Evolutionary conservation across 2,113 vertebrate species (phyloP), one percentile per base, ranked within the genome.

Genomic region (Cynopterus brachyotis): DNA sequence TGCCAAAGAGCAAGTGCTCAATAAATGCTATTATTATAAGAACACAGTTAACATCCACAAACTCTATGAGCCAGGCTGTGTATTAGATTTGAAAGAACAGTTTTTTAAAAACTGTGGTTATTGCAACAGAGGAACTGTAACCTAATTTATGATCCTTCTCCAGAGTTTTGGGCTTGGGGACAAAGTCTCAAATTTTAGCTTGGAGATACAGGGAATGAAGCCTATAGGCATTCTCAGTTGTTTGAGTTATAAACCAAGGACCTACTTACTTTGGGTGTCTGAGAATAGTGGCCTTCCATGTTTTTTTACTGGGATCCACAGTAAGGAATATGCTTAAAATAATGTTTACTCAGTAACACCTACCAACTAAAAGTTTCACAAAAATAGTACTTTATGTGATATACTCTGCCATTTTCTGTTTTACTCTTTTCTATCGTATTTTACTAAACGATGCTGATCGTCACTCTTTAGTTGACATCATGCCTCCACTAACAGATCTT

Each of bases 11-110:
- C 85, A 87, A 67, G n/a, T 69, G 42, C 59, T 86, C 57, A 60
- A 7, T 89, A 91, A 89, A 32, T 80, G 67, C 83, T 76, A 12
- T 75, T 84, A 66, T 66, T 95, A 32, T 72, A 94, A 96, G 45
- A 90, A 55, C 30, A 15, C 22, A 50, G 32, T 64, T 90, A 95
- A 62, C 53, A 91, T 26, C 59, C 73, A 28, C 60, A 35, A 66
- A 81, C 70, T 78, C 55, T 78, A 8, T 59, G 37, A 69, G 50
- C 55, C 35, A 82, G 47, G 67, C 32, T 91, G 3, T 81, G 13
- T 90, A 37, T 60, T 80, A 90, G 64, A 87, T 66, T 64, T 83
- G 53, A 96, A 97, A 62, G 32, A n/a, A 79, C 4, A 37, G 0
- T 76, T 86, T 70, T 57, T 66, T 12, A 69, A 62, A 87, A 94